A percentile compares a stretch with the other conserved stretches of the same genome.
Evolutionary conservation across 2,797 vertebrate species (phyloP).

Genomic region (Silurus lanzhouensis): DNA sequence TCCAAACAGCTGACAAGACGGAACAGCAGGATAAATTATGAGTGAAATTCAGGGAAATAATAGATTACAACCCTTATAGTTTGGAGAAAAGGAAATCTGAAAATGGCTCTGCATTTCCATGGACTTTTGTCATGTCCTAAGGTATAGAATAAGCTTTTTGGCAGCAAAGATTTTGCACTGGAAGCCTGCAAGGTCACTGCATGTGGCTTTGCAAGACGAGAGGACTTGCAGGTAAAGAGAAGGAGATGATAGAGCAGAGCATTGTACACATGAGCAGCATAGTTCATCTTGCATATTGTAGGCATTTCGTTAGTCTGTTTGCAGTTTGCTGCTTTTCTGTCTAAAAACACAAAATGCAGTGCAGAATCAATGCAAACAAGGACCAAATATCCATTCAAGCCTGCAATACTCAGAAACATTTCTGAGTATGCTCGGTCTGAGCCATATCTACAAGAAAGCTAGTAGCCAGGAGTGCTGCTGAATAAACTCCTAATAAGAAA

Average conservation of each 20-base stretch:
- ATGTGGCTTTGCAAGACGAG: constrained; percentile 41
- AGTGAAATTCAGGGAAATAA: constrained; percentile 6
- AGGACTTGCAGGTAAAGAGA: constrained; percentile 19
- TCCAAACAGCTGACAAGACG: constrained; percentile 34
- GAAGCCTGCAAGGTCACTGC: constrained; percentile 73
- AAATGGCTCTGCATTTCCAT: constrained; percentile 53
- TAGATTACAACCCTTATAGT: constrained; percentile 47
- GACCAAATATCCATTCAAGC: constrained; percentile 29
- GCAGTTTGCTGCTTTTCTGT: neutral
- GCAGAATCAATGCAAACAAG: neutral
- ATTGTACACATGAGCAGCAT: neutral
- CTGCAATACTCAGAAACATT: constrained; percentile 29
- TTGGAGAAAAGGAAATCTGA: constrained; percentile 60
- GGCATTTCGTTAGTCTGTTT: neutral
- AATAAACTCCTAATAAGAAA: constrained; percentile 13
- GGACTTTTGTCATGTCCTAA: constrained; percentile 66
- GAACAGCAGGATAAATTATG: constrained; percentile 66
- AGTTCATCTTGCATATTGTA: neutral
- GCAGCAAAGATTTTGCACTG: constrained; percentile 76
- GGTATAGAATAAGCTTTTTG: constrained; percentile 70
- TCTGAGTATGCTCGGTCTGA: constrained; percentile 45
- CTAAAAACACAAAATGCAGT: neutral
- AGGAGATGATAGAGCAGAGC: neutral
- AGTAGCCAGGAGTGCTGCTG: neutral
- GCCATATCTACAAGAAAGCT: constrained; percentile 48